Conservation (phyloP, 2,113 vertebrate species). For the Mustelus asterias region DNA sequence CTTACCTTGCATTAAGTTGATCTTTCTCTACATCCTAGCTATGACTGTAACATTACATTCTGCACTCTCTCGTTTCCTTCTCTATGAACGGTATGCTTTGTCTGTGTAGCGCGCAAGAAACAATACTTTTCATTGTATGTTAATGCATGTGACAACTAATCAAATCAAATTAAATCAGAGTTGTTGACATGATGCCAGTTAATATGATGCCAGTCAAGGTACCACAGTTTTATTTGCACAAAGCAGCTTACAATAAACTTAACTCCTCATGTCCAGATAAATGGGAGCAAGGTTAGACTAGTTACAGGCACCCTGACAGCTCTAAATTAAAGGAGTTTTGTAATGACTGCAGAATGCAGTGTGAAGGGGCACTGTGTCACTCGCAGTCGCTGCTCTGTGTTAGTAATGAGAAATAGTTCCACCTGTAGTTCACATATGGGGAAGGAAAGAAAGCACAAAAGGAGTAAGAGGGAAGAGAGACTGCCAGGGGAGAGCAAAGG, state of each 20-base stretch:
- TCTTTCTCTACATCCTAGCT: too few species aligned
- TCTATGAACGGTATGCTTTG: too few species aligned
- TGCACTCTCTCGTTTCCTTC: too few species aligned
- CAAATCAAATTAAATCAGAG: too few species aligned
- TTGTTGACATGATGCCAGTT: not conserved
- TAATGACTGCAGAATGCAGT: not conserved
- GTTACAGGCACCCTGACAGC: not conserved
- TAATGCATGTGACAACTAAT: too few species aligned
- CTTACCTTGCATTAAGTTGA: too few species aligned
- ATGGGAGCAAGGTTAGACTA: not conserved
- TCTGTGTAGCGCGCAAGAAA: too few species aligned
- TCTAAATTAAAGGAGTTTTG: not conserved
- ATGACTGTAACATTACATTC: too few species aligned
- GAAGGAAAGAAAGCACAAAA: not conserved
- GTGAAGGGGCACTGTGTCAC: not conserved
- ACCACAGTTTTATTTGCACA: not conserved
- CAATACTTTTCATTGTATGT: too few species aligned
- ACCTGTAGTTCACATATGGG: not conserved
- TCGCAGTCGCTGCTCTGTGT: not conserved
- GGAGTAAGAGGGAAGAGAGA: not conserved
- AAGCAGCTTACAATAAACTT: not conserved
- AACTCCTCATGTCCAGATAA: not conserved
- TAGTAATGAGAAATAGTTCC: not conserved
- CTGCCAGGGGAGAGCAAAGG: not conserved
- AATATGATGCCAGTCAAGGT: not conserved